Conservation (phyloP, 1,140 invertebrate genomes). For the Nephotettix cincticeps region DNA sequence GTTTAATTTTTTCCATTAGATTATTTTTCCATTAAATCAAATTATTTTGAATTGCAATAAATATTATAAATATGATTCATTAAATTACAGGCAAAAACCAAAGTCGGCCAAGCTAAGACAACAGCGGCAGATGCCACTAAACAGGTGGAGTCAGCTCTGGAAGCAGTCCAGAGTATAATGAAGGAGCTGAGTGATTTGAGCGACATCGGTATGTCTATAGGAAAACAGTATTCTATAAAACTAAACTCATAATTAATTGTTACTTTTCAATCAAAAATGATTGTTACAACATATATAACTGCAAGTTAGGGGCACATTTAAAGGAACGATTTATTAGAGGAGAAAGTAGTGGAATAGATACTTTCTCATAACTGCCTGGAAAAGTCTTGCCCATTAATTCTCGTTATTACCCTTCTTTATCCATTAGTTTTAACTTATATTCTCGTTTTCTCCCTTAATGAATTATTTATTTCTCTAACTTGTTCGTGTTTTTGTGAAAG, state of each 20-base stretch:
- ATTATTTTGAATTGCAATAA: no score
- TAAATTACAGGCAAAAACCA: conserved; percentile 61
- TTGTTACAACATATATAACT: no score
- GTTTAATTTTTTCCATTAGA: no score
- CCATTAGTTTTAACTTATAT: neutral
- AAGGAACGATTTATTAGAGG: no score
- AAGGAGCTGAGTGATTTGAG: conserved; percentile 75
- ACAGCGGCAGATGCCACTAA: conserved; percentile 74
- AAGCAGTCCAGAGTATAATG: conserved; percentile 76
- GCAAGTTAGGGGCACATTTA: no score
- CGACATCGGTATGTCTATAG: conserved; percentile 66
- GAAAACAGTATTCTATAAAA: no score
- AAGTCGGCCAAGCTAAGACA: conserved; percentile 86
- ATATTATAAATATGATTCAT: no score
- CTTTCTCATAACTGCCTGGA: neutral
- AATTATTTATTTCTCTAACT: no score
- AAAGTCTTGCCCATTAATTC: neutral
- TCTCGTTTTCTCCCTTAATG: neutral
- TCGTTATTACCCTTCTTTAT: no score
- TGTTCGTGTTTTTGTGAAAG: no score
- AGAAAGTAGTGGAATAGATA: neutral
- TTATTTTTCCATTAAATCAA: no score
- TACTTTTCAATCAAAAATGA: neutral
- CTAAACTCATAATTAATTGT: no score
- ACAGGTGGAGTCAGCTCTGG: conserved; percentile 77